Conservation (phyloP, 2,113 vertebrate genomes). For the Hystrix cristata region DNA sequence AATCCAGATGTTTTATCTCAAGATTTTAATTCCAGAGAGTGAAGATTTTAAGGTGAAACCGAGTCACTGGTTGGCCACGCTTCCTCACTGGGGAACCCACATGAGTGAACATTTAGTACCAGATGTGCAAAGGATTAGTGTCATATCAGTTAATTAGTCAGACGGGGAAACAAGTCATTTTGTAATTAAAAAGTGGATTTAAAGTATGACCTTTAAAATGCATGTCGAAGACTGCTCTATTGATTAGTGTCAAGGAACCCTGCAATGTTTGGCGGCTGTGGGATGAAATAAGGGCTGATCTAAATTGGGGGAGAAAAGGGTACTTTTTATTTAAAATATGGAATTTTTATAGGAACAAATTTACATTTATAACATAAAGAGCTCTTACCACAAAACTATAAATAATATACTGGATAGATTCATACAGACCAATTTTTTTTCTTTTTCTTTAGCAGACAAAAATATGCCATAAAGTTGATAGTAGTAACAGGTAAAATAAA, state of each 20-base stretch:
- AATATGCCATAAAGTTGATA: conserved; percentile 65
- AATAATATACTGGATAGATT: conserved; percentile 66
- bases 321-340: conserved; percentile 64
- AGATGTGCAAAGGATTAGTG: conserved; percentile 67
- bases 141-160: conserved; percentile 62
- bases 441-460: conserved; percentile 60
- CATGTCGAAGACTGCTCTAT: background rate
- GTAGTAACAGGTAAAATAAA: conserved; percentile 75
- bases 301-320: conserved; percentile 4
- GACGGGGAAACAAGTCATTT: conserved; percentile 28
- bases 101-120: conserved; percentile 69
- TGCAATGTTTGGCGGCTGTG: background rate
- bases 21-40: conserved; percentile 80
- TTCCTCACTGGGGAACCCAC: conserved; percentile 70
- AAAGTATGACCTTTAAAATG: conserved; percentile 15
- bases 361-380: conserved; percentile 68
- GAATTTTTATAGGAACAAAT: conserved; percentile 63
- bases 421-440: background rate
- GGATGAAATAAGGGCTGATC: background rate
- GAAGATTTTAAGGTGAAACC: conserved; percentile 78
- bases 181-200: background rate
- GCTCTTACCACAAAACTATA: conserved; percentile 52
- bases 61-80: conserved; percentile 44
- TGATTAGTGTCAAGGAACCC: background rate
- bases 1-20: conserved; percentile 88